Base-by-base conservation (phyloP, 2,888 invertebrate genomes). In the Ormyrus nitidulus region DNA sequence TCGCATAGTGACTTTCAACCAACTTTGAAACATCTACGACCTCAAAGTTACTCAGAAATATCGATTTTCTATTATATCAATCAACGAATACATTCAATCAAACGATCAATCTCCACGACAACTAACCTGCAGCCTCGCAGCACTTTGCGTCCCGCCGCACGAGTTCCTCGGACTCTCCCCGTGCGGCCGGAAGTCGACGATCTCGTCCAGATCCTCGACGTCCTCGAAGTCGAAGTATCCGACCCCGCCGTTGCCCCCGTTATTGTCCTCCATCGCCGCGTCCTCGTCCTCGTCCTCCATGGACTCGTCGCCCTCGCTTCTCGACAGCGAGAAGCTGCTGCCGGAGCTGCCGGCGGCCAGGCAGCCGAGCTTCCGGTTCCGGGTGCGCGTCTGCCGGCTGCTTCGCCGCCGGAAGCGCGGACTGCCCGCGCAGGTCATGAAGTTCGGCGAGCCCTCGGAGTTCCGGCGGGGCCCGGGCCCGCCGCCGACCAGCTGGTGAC, bases 371-470 rank as follows among this genome's bases (percentile, higher is more conserved):
- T 76, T 77, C 9, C 79, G 49, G 34, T 65, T 77, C 13, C 80
- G 74, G 10, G 46, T 66, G 3, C 80, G 71, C 54, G 54, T 80
- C 1, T 85, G 83, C 0, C 85, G 84, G 61, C 86, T 86, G 69
- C 89, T 87, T 34, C 87, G 84, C 6, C 86, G 84, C 34, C 86
- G 86, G 82, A 90, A 90, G 70, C 87, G 86, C n/a, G 90, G 88
- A 82, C 88, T 90, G 19, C 87, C 88, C 44, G 87, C 81, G 84
- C 89, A 90, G 19, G 87, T 89, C 86, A 90, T 87, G 75, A 90
- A 90, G 74, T 89, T 87, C 4, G 88, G 89, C 46, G 90, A 90
- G 44, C 90, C 89, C 0, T 90, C 90, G 19, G 90, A 90, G 70
- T 90, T 90, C n/a, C 90, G 85, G 58, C 90, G 84, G 0, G 88